A percentile compares a stretch with the other conserved stretches of the same genome.
Conservation (phyloP, 2,888 invertebrate genomes). For the Pammene aurita region DNA sequence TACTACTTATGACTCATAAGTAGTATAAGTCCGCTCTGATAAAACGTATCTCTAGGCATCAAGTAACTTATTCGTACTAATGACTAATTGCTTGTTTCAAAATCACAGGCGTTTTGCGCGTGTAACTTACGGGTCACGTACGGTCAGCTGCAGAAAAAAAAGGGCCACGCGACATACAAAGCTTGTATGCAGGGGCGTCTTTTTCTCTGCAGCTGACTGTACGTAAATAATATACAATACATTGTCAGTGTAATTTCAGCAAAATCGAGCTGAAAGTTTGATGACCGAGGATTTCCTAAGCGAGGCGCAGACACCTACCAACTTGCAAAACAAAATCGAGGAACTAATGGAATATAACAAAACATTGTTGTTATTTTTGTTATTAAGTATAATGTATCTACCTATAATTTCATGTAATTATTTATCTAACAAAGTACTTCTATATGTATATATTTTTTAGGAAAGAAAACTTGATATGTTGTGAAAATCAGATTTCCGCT, state of each 20-base stretch:
- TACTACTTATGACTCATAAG: too few relatives aligned
- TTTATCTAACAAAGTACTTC: not conserved
- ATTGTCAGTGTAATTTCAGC: constrained; percentile 53
- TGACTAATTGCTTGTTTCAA: not conserved
- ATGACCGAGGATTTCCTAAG: constrained; percentile 68
- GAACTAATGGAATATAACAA: constrained; percentile 68
- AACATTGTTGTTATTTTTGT: constrained; percentile 55
- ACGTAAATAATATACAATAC: not conserved
- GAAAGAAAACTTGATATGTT: constrained; percentile 69
- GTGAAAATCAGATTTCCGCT: constrained; percentile 68
- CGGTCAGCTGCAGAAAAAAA: too few relatives aligned
- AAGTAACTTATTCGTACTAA: too few relatives aligned
- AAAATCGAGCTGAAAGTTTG: constrained; percentile 65
- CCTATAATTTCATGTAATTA: not conserved
- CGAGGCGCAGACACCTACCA: constrained; percentile 66
- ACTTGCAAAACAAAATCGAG: constrained; percentile 64
- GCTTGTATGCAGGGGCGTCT: too few relatives aligned
- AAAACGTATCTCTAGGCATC: too few relatives aligned
- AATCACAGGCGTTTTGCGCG: not conserved
- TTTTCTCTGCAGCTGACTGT: too few relatives aligned
- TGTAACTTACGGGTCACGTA: not conserved
- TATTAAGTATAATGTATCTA: too few relatives aligned
- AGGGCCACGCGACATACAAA: too few relatives aligned
- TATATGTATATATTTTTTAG: constrained; percentile 49
- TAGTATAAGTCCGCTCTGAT: too few relatives aligned